Conservation (phyloP, 2,113 vertebrate genomes). For the Antechinus stuartii region DNA sequence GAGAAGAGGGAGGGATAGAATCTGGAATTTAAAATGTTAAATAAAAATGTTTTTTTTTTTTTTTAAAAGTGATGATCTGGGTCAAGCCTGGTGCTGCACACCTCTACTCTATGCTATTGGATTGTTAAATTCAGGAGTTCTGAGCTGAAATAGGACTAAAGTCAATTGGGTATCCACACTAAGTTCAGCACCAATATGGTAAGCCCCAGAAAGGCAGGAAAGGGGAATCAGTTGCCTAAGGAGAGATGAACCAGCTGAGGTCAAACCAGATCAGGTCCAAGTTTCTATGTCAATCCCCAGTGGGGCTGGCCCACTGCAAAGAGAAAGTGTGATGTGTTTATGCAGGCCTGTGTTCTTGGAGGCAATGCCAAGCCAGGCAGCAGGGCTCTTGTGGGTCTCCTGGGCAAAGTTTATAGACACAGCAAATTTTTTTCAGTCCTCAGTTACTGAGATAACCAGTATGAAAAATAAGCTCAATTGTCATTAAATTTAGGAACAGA, state of each 20-base stretch:
- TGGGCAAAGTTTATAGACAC: not conserved
- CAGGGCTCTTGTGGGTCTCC: not conserved
- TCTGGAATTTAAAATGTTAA: no score
- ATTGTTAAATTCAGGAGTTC: not conserved
- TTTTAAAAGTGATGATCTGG: no score
- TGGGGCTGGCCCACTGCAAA: not conserved
- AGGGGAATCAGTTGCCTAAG: not conserved
- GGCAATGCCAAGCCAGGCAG: not conserved
- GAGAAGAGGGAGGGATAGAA: no score
- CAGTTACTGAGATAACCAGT: not conserved
- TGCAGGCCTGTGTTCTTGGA: not conserved
- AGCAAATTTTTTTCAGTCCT: not conserved
- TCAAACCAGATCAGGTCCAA: not conserved
- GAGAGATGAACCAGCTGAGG: not conserved
- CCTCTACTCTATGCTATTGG: not conserved
- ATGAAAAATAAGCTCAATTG: not conserved
- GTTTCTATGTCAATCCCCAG: not conserved
- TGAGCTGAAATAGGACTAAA: not conserved
- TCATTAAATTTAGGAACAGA: constrained; percentile 11
- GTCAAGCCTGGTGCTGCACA: not conserved
- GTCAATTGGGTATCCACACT: not conserved
- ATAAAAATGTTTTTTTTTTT: no score
- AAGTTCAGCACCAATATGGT: not conserved
- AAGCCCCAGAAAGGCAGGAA: not conserved
- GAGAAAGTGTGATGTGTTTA: not conserved